Evolutionary conservation across 2,113 vertebrate species (phyloP).

Genomic region (Erythrolamprus reginae): DNA sequence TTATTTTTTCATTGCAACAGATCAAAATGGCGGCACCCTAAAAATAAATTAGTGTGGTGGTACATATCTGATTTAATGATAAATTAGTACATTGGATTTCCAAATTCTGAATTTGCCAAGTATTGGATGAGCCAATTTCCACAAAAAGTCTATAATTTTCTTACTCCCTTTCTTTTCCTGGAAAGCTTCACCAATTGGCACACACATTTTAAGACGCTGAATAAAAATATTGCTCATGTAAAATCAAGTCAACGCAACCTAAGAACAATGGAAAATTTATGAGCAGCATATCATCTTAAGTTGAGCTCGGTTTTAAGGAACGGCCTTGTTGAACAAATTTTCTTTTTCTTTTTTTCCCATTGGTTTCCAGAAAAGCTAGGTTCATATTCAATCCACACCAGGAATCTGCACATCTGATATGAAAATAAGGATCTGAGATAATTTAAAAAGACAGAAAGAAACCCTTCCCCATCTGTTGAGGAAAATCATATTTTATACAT

Average conservation of each 20-base stretch:
- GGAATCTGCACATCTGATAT: neutral
- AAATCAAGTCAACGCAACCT: neutral
- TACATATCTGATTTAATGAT: neutral
- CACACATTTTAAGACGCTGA: neutral
- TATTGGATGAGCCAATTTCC: neutral
- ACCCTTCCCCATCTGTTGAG: neutral
- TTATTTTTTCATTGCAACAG: neutral
- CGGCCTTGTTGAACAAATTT: neutral
- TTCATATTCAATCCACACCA: neutral
- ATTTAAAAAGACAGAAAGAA: neutral
- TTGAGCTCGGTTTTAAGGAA: neutral
- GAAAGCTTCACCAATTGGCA: neutral
- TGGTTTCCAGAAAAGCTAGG: neutral
- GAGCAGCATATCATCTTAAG: neutral
- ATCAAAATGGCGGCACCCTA: neutral
- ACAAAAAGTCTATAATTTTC: neutral
- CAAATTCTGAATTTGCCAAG: neutral
- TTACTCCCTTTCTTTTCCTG: neutral
- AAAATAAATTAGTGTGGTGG: neutral
- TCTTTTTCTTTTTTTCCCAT: neutral
- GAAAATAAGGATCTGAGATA: neutral
- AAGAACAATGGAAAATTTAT: neutral
- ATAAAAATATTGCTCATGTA: neutral
- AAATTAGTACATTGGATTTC: neutral
- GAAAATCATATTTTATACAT: neutral